These are phyloP conservation scores for Melopsittacus undulatus DNA, from an alignment of 2,797 vertebrate genomes.

Conservation along the genomic window DNA sequence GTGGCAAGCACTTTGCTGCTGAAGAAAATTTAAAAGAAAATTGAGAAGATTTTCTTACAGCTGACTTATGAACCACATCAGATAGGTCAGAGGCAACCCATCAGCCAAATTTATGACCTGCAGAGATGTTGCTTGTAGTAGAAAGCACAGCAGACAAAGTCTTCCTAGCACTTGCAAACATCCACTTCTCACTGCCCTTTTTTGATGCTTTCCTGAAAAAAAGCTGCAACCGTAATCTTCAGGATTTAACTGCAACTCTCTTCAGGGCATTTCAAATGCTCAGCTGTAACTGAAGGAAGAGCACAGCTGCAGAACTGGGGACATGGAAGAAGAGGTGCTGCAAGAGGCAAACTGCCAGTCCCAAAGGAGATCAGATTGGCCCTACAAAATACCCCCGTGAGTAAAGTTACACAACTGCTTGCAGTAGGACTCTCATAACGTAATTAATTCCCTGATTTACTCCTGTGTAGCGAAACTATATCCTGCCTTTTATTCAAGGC, in stretches of 20 bases:
- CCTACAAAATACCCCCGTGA: not conserved
- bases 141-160: not conserved
- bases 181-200: not conserved
- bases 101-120: not conserved
- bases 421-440: not conserved
- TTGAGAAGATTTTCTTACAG: too few relatives aligned
- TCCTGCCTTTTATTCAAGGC: not conserved
- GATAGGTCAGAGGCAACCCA: not conserved
- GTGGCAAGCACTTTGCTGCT: not conserved
- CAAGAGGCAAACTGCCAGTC: not conserved
- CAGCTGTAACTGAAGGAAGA: not conserved
- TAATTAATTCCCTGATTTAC: not conserved
- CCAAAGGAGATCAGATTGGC: not conserved
- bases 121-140: not conserved
- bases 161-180: not conserved
- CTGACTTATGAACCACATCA: not conserved
- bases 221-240: not conserved
- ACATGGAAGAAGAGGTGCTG: not conserved
- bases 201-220: not conserved
- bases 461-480: not conserved
- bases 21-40: not conserved
- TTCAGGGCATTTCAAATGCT: not conserved
- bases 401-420: not conserved
- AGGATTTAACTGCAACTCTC: not conserved
- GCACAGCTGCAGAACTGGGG: not conserved